Conservation (phyloP, 2,797 vertebrate genomes). For the Poeciliopsis infans region DNA sequence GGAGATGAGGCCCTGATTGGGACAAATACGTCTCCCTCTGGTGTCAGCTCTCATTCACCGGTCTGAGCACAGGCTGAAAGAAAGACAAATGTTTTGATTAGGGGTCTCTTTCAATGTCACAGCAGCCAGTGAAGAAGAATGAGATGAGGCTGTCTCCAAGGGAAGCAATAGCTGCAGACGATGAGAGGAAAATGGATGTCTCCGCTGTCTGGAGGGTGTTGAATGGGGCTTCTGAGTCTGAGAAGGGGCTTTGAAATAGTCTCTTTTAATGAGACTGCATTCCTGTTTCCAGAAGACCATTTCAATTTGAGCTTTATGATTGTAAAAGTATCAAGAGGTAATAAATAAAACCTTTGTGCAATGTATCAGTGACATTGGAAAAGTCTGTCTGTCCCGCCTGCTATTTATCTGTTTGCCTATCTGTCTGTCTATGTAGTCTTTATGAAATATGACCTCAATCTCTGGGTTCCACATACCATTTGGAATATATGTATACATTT, state of each 20-base stretch:
- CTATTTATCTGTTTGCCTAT: constrained; percentile 2
- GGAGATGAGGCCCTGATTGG: constrained; percentile 81
- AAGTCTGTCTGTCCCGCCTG: not conserved
- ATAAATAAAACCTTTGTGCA: constrained; percentile 16
- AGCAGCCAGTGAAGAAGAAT: constrained; percentile 70
- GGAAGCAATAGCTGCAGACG: constrained; percentile 67
- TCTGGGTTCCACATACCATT: not conserved
- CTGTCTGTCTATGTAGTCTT: constrained; percentile 1
- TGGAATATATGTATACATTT: not conserved
- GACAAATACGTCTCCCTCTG: constrained; percentile 81
- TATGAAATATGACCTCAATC: not conserved
- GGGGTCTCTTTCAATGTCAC: constrained; percentile 81
- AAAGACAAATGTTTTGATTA: constrained; percentile 88
- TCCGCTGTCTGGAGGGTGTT: constrained; percentile 64
- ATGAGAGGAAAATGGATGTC: constrained; percentile 72
- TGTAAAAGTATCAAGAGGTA: constrained; percentile 32
- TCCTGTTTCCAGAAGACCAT: constrained; percentile 31
- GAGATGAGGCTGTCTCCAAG: constrained; percentile 71
- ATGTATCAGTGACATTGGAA: constrained; percentile 3
- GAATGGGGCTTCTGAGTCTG: constrained; percentile 64
- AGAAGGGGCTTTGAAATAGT: constrained; percentile 51
- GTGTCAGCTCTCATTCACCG: constrained; percentile 83
- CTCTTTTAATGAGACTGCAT: constrained; percentile 63
- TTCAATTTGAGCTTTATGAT: constrained; percentile 31
- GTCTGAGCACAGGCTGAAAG: constrained; percentile 73